Evolutionary conservation across 2,888 invertebrate species (phyloP), one percentile per base, ranked within the genome.

Genomic region (Drosophila aldrichi): DNA sequence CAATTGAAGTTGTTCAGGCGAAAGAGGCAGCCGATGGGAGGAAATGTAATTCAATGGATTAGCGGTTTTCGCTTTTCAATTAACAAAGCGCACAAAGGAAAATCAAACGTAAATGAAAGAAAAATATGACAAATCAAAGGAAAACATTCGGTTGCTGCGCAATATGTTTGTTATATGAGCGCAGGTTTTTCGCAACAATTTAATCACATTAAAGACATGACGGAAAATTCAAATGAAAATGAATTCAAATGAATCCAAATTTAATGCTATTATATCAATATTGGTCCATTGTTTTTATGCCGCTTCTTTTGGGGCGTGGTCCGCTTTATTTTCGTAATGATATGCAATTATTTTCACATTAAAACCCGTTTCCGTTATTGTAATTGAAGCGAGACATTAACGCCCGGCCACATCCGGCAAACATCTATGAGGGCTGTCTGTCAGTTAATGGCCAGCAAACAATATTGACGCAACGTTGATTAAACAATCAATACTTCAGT

Each of bases 261-360:
- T 72, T 68, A 80, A 82, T 85, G 77, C 72, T 69, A 81, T 77
- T 82, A 79, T 74, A 68, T 70, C 69, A 68, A 78, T 71, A 87
- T 78, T 70, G 61, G 46, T 55, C 56, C 57, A 73, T 51, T 71
- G 62, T 66, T 64, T 71, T 66, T 16, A 3, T 16, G 0, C 14
- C 5, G 5, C 9, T 38, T 38, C n/a, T 51, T 40, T 70, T 9
- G 2, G 9, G 32, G 10, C 32, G 55, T 52, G 38, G 12, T 18
- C 6, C 43, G 4, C 10, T 60, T n/a, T 12, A 57, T 46, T 63
- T 74, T 56, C 22, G 34, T 72, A 81, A 88, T 87, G 87, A 79
- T 81, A 74, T 74, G 87, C 87, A 90, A 87, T 87, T 90, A 87
- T 87, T 74, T 89, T 77, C 74, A 51, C 77, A 86, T 89, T 88